Base-by-base conservation (phyloP, 1,140 invertebrate genomes). In the Geopemphigus sp. region DNA sequence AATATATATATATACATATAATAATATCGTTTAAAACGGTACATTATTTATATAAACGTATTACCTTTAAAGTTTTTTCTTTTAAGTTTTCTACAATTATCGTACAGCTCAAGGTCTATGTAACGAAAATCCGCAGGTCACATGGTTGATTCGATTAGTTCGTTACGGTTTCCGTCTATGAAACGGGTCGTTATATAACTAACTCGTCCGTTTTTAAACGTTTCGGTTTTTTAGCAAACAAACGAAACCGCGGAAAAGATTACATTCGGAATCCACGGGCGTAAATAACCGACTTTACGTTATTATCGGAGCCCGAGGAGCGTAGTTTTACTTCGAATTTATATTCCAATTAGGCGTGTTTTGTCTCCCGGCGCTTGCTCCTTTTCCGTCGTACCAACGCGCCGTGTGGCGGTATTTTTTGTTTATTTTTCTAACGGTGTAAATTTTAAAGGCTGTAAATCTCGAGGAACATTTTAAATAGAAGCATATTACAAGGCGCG, bases 391-490 rank as follows among this genome's bases (percentile, higher is more conserved):
- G 8, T 22, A 57, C 54, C 22, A 74, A 59, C 29, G 15, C n/a
- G n/a, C n/a, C n/a, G n/a, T n/a, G n/a, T n/a, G n/a, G 72, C 45
- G 57, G 24, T 32, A 11, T 73, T 73, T 73, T 73, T 73, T 10
- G 57, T 59, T 74, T 74, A 19, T 76, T 68, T 50, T 59, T 59
- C 22, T 59, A n/a, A 45, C 32, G 19, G 54, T 39, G 73, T 59
- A 76, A 57, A 76, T 57, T 57, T 76, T n/a, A 76, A 76, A 57
- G 59, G 53, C 59, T 57, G 73, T 76, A 61, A 76, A 76, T 57
- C 56, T 57, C 29, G n/a, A 17, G 11, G 56, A 59, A 59, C 56
- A 45, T 76, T 76, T 76, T 76, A 76, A 76, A 76, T 59, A 76
- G 56, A 39, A 59, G 73, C 29, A 76, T 76, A 76, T 76, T 59